Evolutionary conservation across 2,888 invertebrate genomes (phyloP).

Genomic region (Choristoneura rosaceana): DNA sequence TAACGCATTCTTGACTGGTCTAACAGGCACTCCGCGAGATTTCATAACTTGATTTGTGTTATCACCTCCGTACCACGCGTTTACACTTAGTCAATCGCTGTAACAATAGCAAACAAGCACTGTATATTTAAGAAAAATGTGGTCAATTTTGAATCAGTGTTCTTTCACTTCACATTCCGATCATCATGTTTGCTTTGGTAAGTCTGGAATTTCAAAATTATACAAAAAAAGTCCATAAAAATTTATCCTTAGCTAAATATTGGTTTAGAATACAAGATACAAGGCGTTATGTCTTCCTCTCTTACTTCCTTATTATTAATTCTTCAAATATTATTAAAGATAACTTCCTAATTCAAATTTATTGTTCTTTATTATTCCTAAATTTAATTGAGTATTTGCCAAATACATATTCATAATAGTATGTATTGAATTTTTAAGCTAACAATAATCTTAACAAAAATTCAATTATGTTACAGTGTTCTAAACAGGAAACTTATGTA

Average conservation of each 20-base stretch:
- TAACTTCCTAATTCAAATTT: too few species aligned
- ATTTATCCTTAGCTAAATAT: background rate
- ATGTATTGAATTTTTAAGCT: too few species aligned
- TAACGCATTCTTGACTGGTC: background rate
- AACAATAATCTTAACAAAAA: too few species aligned
- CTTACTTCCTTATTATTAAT: background rate
- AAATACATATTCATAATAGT: too few species aligned
- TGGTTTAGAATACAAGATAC: background rate
- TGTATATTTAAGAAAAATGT: constrained; percentile 75
- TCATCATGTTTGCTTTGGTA: constrained; percentile 69
- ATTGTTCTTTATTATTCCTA: too few species aligned
- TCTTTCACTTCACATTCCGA: constrained; percentile 8
- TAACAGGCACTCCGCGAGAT: constrained; percentile 46
- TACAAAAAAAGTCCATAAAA: background rate
- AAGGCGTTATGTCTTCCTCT: background rate
- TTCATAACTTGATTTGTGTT: constrained; percentile 70
- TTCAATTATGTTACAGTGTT: too few species aligned
- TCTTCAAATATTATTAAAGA: too few species aligned
- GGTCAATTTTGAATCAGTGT: constrained; percentile 56
- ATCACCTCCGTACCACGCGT: constrained; percentile 67
- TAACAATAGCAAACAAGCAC: constrained; percentile 68
- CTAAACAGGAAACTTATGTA: too few species aligned
- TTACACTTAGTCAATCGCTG: constrained; percentile 63
- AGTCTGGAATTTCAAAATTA: constrained; percentile 50
- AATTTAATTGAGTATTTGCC: too few species aligned